Evolutionary conservation across 2,797 vertebrate species (phyloP).

Genomic region (Oreochromis mossambicus): DNA sequence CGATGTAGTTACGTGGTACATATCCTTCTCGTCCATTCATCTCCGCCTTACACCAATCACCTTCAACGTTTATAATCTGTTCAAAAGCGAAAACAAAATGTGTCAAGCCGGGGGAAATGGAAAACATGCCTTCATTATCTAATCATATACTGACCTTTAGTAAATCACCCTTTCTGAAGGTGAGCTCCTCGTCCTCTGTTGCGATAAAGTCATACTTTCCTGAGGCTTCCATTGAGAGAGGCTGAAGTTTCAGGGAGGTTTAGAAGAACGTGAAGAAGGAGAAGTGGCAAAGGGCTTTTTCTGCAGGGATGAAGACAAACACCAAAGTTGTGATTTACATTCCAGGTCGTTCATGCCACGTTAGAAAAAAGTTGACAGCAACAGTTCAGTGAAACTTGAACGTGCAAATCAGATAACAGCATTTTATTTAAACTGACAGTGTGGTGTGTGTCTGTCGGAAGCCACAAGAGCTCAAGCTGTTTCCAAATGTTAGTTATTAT

Average conservation of each 20-base stretch:
- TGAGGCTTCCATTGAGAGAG: constrained; percentile 83
- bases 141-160: constrained; percentile 81
- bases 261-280: neutral
- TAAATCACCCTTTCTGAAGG: constrained; percentile 86
- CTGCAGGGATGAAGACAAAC: neutral
- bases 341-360: neutral
- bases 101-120: fast-evolving
- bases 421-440: neutral
- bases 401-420: neutral
- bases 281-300: neutral
- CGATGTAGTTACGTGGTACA: constrained; percentile 91
- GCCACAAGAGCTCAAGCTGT: neutral
- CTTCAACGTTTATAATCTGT: constrained; percentile 82
- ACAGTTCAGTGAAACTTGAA: neutral
- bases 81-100: neutral
- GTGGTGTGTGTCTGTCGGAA: neutral
- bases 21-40: constrained; percentile 86
- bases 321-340: neutral
- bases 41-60: constrained; percentile 93
- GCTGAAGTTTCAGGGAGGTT: neutral
- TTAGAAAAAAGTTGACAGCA: neutral
- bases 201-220: constrained; percentile 89
- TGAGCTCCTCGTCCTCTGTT: constrained; percentile 86
- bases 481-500: neutral
- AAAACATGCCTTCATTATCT: neutral